Percentiles rank a stretch among this genome's conserved stretches.
These are phyloP conservation scores for Pyrrhopygopsis socrates DNA, from an alignment of 2,888 invertebrate species.

Conservation along the genomic window DNA sequence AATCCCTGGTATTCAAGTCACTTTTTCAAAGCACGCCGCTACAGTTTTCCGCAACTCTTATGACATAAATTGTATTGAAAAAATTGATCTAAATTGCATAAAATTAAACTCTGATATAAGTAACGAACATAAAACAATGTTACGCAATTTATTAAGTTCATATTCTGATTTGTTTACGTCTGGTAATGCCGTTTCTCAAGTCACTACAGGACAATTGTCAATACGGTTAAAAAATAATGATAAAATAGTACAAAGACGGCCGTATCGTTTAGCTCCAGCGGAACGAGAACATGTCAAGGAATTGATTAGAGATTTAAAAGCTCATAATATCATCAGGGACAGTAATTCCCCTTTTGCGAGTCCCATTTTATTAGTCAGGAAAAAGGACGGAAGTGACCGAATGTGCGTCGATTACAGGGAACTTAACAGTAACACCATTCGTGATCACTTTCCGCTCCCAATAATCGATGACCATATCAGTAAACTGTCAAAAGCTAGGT, in stretches of 20 bases:
- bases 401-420: slow-evolving; percentile 76
- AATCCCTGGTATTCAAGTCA: no score
- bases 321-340: no score
- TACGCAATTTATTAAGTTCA: neutral
- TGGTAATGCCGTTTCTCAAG: neutral
- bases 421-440: slow-evolving; percentile 66
- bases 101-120: no score
- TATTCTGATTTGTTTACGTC: neutral
- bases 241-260: slow-evolving; percentile 2
- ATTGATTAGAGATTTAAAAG: no score
- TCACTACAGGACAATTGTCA: neutral
- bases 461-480: slow-evolving; percentile 66
- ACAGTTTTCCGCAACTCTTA: no score
- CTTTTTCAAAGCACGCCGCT: no score
- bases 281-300: no score
- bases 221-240: neutral
- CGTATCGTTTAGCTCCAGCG: neutral
- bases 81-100: no score
- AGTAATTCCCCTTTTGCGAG: no score
- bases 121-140: neutral
- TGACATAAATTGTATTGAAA: no score
- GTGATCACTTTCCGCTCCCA: slow-evolving; percentile 74
- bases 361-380: neutral
- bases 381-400: slow-evolving; percentile 56
- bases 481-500: slow-evolving; percentile 33